phyloP scores from a whole-genome alignment of 2,888 invertebrate species.

The Sipha maydis region DNA sequence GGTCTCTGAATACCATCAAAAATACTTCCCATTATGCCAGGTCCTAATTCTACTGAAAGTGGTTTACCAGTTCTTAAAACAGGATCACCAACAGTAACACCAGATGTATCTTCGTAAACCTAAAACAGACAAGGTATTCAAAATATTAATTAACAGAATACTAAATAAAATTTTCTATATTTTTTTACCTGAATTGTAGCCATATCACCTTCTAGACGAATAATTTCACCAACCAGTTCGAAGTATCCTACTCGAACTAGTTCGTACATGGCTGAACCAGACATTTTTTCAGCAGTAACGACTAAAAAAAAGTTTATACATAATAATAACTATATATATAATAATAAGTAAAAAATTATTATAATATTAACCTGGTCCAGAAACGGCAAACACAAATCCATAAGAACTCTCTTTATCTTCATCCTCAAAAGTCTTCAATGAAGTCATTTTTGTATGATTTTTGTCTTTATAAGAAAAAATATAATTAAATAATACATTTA shows the following conservation, averaged over 20 bases:
- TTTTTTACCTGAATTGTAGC: constrained; percentile 94
- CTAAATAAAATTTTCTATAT: neutral
- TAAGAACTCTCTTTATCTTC: constrained; percentile 88
- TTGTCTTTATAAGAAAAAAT: constrained; percentile 17
- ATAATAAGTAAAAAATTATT: constrained; percentile 19
- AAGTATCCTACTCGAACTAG: constrained; percentile 97
- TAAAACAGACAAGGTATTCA: constrained; percentile 66
- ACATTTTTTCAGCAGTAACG: constrained; percentile 99
- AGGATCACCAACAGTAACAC: constrained; percentile 99
- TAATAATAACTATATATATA: constrained; percentile 11
- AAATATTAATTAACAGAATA: neutral
- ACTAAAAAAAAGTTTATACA: constrained; percentile 72
- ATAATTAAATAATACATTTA: neutral
- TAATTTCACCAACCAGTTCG: constrained; percentile 99
- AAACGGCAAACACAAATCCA: constrained; percentile 97
- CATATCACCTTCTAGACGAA: constrained; percentile 98
- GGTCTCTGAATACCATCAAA: constrained; percentile 99
- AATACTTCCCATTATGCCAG: constrained; percentile 95
- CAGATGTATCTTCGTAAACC: constrained; percentile 95
- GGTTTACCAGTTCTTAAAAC: constrained; percentile 98
- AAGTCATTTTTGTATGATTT: constrained; percentile 64
- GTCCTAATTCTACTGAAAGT: constrained; percentile 97
- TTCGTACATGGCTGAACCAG: constrained; percentile 99
- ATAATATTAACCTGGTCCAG: constrained; percentile 87
- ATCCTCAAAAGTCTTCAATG: constrained; percentile 79